Evolutionary conservation across 2,888 invertebrate species (phyloP), one percentile per base, ranked within the genome.

Genomic region (Selenia dentaria): DNA sequence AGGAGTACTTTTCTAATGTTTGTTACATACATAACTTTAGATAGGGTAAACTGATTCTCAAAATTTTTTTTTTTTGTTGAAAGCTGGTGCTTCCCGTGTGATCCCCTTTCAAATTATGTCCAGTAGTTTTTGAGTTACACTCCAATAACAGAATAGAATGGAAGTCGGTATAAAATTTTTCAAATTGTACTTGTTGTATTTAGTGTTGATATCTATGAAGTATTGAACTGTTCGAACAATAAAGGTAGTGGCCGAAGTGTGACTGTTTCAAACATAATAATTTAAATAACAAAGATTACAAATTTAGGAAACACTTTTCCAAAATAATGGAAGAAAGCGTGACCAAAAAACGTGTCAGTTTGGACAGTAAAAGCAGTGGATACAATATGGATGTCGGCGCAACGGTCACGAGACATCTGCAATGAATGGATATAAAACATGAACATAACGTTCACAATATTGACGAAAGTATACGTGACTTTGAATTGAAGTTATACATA

Each of bases 291-390:
- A 47, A 48, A 48, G 32, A 41, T 48, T 48, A 42, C 33, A 33
- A 42, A 42, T 51, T 28, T 36, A 40, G 18, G 42, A 47, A 44
- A 43, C 47, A 51, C 43, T 43, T 48, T 44, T 34, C 29, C 47
- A 51, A 60, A 58, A 64, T 60, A 58, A 57, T 57, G 47, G 56
- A 70, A 55, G 83, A 83, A 82, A 83, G 80, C 80, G 82, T 82
- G 71, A 73, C 78, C 51, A 56, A 62, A 55, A 64, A 54, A 35
- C 43, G 27, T 58, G 62, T 62, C 60, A 58, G 53, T 60, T 57
- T 53, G 50, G 60, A 46, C 53, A 66, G 74, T 74, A 78, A 81
- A 77, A 79, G 77, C 79, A 70, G 71, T 70, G 49, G 67, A 69
- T 50, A 5, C 4, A 10, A 25, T 25, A 25, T 6, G 6, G 25